A percentile compares a stretch with the other conserved stretches of the same genome.
Evolutionary conservation across 1,140 invertebrate genomes (phyloP).

Genomic region (Leptinotarsa undecemlineata): DNA sequence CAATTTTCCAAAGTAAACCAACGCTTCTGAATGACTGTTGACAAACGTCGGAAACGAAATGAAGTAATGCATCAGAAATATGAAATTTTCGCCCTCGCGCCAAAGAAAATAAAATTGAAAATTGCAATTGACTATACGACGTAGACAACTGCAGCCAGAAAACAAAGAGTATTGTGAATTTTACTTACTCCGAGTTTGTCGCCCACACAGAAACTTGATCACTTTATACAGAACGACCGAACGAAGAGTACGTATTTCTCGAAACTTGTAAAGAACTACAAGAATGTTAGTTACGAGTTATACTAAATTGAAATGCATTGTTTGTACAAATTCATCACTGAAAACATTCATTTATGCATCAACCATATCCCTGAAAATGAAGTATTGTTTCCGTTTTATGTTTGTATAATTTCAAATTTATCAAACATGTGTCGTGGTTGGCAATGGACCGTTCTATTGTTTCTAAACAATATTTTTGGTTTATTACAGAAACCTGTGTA

Average conservation of each 20-base stretch:
- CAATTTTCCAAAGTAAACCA: constrained; percentile 43
- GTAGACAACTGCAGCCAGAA: neutral
- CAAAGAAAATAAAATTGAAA: neutral
- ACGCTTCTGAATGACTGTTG: constrained; percentile 30
- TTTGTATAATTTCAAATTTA: neutral
- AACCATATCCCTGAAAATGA: neutral
- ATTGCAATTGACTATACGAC: neutral
- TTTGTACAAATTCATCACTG: neutral
- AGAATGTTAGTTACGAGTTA: neutral
- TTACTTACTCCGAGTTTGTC: neutral
- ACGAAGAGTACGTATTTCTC: too few species aligned
- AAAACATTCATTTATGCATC: neutral
- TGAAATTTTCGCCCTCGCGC: neutral
- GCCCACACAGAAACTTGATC: neutral
- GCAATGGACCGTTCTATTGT: neutral
- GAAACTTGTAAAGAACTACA: neutral
- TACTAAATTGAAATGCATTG: constrained; percentile 1
- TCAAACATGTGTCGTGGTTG: neutral
- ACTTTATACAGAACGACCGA: neutral
- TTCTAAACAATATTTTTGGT: neutral
- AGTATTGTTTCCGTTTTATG: constrained; percentile 5
- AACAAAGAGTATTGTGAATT: neutral
- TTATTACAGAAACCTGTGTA: neutral
- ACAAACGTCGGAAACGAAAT: constrained; percentile 18
- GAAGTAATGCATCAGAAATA: constrained; percentile 1